Base-by-base conservation (phyloP, 2,797 vertebrate species). In the Pygocentrus nattereri region DNA sequence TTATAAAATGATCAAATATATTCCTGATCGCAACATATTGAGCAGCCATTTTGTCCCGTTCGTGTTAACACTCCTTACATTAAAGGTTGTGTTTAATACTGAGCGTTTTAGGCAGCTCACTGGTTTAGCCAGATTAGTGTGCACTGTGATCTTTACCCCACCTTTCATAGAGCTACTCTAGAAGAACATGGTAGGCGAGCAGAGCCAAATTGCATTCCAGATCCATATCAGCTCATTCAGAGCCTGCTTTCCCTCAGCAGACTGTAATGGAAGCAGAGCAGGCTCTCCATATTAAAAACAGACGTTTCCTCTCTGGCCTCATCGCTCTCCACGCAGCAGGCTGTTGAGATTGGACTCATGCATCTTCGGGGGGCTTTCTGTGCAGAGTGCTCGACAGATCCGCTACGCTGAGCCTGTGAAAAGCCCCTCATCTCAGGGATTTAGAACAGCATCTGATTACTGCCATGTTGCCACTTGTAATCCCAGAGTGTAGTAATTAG, bases 371-470 rank as follows among this genome's bases (percentile, higher is more conserved):
- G 81, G 70, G 81, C 65, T 77, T 80, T 79, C 79, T 61, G 83
- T 83, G 82, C 86, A 65, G 83, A 85, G 85, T 83, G 76, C 88
- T 87, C 84, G 81, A 86, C 77, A 88, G 86, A 86, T 87, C 87
- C 81, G 11, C 88, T 83, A 85, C 86, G 86, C 85, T 87, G 89
- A 87, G 88, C 87, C 86, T 88, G 83, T 83, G 90, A 87, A 89
- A 90, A 89, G 89, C 86, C 86, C 83, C 88, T 87, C 88, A 90
- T 87, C 87, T 82, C 8, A 80, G 84, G 89, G 92, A 93, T 93
- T 91, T 91, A 87, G 80, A 83, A 84, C 84, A 87, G 88, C 85
- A 88, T 88, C 86, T 92, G 92, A 93, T 93, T 91, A 91, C 87
- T 88, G 87, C 71, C 70, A 88, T 85, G 85, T 86, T 89, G 69